Evolutionary conservation across 2,113 vertebrate genomes (phyloP).

Genomic region (Porphyrio hochstetteri): DNA sequence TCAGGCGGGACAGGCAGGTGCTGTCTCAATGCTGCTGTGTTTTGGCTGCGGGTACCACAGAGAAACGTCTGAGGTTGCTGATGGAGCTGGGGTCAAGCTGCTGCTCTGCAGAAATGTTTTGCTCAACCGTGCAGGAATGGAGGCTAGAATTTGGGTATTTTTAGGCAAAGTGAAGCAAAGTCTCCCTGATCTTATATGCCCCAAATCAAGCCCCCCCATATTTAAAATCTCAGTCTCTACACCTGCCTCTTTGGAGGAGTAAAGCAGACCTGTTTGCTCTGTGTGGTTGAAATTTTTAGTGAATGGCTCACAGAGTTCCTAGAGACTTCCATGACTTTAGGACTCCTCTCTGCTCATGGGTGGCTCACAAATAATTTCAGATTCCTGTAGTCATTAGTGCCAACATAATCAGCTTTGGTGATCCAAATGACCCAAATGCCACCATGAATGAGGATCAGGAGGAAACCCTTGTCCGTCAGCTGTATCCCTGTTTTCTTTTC

Average conservation of each 20-base stretch:
- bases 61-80: not conserved
- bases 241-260: not conserved
- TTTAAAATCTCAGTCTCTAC: not conserved
- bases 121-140: accelerated
- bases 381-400: not conserved
- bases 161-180: not conserved
- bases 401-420: not conserved
- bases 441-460: not conserved
- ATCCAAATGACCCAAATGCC: not conserved
- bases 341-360: not conserved
- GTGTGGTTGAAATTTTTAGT: not conserved
- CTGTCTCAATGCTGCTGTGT: not conserved
- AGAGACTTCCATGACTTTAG: not conserved
- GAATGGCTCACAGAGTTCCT: too few relatives aligned
- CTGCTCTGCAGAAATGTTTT: not conserved
- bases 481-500: not conserved
- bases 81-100: not conserved
- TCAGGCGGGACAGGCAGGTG: accelerated
- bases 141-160: not conserved
- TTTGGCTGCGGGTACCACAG: not conserved
- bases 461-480: accelerated
- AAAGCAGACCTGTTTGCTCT: not conserved
- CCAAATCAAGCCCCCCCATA: not conserved
- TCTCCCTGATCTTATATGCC: too few relatives aligned
- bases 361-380: not conserved